Evolutionary conservation across 2,888 invertebrate genomes (phyloP), one percentile per base, ranked within the genome.

Genomic region (Dicranocentrus wangi): DNA sequence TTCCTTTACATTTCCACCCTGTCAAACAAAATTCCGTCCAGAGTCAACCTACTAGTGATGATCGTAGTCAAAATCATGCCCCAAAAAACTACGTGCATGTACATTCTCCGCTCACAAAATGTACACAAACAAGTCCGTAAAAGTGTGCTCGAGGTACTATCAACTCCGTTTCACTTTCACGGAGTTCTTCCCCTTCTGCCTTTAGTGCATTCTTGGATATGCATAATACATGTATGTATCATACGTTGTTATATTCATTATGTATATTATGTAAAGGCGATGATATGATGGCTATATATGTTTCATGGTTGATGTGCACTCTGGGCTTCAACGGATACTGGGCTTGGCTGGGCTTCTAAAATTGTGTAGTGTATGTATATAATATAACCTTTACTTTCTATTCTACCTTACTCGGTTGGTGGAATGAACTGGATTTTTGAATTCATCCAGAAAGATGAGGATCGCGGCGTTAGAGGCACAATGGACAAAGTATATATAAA

Each of bases 111-210:
- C n/a, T n/a, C n/a, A n/a, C n/a, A n/a, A n/a, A n/a, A n/a, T n/a
- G n/a, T n/a, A n/a, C n/a, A n/a, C n/a, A n/a, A n/a, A n/a, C n/a
- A n/a, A n/a, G n/a, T n/a, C n/a, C n/a, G n/a, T n/a, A 61, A 25
- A 53, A 55, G 25, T n/a, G 25, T 47, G 15, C n/a, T 17, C 7
- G 10, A 28, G 19, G 39, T n/a, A 39, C 51, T 58, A 58, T 70
- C 70, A 19, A 42, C 43, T 39, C 58, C 75, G 58, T 75, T 75
- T 75, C 66, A 66, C 66, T 75, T 75, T 75, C 66, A 66, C 75
- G 66, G 75, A 55, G 21, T 66, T 75, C n/a, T n/a, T 75, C 51
- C 68, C 75, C 66, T 75, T 19, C 43, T 2, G 10, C n/a, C n/a
- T 19, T 61, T 42, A n/a, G 21, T 65, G 65, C 65, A 43, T 65